Conservation (phyloP, 2,113 vertebrate genomes). For the Ceyx margarethae region DNA sequence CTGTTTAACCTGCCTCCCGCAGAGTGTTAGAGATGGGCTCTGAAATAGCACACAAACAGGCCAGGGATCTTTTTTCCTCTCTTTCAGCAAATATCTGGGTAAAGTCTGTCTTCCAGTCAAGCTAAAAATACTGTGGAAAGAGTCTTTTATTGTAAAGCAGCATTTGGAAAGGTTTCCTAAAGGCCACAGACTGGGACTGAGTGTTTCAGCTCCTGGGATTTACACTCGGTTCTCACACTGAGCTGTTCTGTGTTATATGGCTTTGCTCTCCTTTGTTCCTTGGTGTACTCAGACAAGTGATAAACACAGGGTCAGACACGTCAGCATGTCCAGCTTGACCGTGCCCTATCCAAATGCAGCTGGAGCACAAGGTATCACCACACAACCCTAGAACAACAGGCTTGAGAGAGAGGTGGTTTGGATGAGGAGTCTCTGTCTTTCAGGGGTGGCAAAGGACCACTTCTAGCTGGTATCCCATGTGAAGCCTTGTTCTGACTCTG, state of each 20-base stretch:
- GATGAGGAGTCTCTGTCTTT: not conserved
- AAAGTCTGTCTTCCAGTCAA: not conserved
- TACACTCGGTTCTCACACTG: not conserved
- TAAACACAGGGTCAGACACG: rapidly evolving
- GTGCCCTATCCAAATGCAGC: not conserved
- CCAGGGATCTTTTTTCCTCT: not conserved
- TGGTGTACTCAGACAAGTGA: not conserved
- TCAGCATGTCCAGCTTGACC: rapidly evolving
- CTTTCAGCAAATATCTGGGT: not conserved
- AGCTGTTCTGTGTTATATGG: not conserved
- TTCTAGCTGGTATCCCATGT: not conserved
- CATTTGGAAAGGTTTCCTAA: not conserved
- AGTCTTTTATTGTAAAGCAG: not conserved
- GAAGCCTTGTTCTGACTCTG: not conserved
- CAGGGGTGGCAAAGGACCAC: not conserved
- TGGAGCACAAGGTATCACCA: not conserved
- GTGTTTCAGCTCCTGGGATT: not conserved
- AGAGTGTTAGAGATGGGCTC: not conserved
- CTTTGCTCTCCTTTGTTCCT: not conserved
- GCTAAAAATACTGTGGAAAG: not conserved
- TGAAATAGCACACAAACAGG: not conserved
- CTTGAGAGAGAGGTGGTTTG: not conserved
- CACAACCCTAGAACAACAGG: not conserved
- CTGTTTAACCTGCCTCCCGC: not conserved
- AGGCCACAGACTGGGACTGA: not conserved